Percentiles rank a stretch among this genome's conserved stretches.
phyloP scores from a whole-genome alignment of 2,797 vertebrate species.

The Tauraco hartlaubi region DNA sequence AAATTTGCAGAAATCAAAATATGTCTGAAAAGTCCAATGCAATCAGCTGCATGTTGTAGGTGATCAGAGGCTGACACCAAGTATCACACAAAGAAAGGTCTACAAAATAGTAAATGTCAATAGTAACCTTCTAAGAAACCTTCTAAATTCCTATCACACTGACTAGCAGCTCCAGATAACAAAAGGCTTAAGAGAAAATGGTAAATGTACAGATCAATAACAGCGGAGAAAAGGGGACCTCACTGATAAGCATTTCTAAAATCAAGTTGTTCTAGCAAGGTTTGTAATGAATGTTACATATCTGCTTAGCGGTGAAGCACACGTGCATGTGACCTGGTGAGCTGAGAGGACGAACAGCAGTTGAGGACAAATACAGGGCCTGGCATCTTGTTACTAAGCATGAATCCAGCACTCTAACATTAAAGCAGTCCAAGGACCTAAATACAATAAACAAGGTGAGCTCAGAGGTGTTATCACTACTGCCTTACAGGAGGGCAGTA shows the following conservation, averaged over 20 bases:
- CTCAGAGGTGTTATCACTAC: not conserved
- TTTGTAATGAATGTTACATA: not conserved
- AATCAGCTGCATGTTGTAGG: not conserved
- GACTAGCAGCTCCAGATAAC: not conserved
- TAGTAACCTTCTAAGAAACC: not conserved
- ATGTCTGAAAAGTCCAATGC: not conserved
- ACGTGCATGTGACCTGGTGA: fast-evolving
- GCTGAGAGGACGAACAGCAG: not conserved
- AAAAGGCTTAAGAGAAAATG: not conserved
- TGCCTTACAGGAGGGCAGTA: not conserved
- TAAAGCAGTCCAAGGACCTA: not conserved
- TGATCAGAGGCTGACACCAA: not conserved
- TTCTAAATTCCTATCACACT: not conserved
- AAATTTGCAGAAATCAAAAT: not conserved
- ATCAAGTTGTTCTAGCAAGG: not conserved
- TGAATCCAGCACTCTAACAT: not conserved
- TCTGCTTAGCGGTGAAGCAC: not conserved
- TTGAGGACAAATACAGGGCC: not conserved
- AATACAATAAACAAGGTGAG: not conserved
- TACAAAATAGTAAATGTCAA: fast-evolving
- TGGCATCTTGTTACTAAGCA: not conserved
- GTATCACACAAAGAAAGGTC: not conserved
- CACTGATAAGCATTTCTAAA: not conserved
- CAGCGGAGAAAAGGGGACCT: not conserved
- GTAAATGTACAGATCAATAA: not conserved